Conservation (phyloP, 2,113 vertebrate species). For the Cyanoderma ruficeps region DNA sequence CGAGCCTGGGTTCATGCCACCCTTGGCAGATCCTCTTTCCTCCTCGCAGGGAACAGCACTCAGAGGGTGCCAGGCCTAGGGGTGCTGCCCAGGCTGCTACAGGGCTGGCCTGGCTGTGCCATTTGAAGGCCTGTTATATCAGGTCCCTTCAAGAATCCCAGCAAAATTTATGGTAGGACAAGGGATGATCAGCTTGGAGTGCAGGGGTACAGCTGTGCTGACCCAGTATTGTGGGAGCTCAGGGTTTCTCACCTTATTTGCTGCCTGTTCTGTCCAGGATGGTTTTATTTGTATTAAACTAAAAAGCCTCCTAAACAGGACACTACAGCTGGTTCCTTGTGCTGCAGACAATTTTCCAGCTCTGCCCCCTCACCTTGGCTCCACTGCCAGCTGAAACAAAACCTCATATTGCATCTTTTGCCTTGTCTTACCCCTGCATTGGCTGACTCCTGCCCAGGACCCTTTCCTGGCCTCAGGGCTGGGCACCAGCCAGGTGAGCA, state of each 20-base stretch:
- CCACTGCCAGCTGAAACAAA: neutral
- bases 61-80: neutral
- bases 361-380: neutral
- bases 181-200: neutral
- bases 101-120: neutral
- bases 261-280: neutral
- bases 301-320: neutral
- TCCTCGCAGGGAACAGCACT: neutral
- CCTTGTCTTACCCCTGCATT: neutral
- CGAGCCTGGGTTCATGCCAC: neutral
- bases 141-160: too few species aligned
- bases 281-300: neutral
- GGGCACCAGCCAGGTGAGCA: neutral
- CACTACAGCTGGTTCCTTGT: fast-evolving
- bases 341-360: neutral
- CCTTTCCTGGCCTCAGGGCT: fast-evolving
- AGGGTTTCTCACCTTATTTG: neutral
- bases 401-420: neutral
- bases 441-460: neutral
- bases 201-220: neutral
- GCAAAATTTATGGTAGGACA: neutral
- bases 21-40: neutral
- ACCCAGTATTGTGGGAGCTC: neutral
- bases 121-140: neutral
- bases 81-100: neutral